phyloP scores from a whole-genome alignment of 1,140 invertebrate genomes.

The Vanessa tameamea region DNA sequence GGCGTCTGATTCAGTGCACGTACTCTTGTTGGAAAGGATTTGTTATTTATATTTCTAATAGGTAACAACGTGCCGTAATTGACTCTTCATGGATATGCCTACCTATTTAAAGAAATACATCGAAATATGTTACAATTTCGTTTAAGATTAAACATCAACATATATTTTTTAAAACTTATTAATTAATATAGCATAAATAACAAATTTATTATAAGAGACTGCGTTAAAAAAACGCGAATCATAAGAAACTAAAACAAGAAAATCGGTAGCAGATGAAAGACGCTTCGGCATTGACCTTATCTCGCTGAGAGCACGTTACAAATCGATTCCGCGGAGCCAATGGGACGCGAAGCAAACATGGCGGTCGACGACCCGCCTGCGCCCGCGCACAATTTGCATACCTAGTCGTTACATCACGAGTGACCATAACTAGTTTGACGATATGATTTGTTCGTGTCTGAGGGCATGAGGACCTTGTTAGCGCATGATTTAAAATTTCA shows the following conservation, averaged over 20 bases:
- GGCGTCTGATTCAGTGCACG: slow-evolving; percentile 9
- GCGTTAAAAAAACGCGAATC: background rate
- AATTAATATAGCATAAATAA: too few species aligned
- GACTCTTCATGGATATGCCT: too few species aligned
- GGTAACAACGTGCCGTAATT: background rate
- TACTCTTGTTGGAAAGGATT: background rate
- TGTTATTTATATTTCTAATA: slow-evolving; percentile 4
- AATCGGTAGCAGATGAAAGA: slow-evolving; percentile 61
- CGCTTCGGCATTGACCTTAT: slow-evolving; percentile 63
- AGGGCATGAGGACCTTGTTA: slow-evolving; percentile 53
- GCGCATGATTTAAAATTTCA: slow-evolving; percentile 31
- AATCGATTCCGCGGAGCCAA: slow-evolving; percentile 59
- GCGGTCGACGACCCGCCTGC: slow-evolving; percentile 55
- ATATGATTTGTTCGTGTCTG: slow-evolving; percentile 61
- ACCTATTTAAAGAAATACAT: too few species aligned
- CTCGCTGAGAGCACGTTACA: slow-evolving; percentile 55
- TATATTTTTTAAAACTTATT: too few species aligned
- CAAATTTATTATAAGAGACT: too few species aligned
- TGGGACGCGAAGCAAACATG: slow-evolving; percentile 50
- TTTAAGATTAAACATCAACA: too few species aligned
- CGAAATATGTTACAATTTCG: too few species aligned
- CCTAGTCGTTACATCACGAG: slow-evolving; percentile 61
- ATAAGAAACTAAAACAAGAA: slow-evolving; percentile 22
- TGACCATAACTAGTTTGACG: slow-evolving; percentile 62
- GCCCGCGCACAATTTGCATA: slow-evolving; percentile 67